Evolutionary conservation across 2,888 invertebrate genomes (phyloP), one percentile per base, ranked within the genome.

Genomic region (Netelia melanura): DNA sequence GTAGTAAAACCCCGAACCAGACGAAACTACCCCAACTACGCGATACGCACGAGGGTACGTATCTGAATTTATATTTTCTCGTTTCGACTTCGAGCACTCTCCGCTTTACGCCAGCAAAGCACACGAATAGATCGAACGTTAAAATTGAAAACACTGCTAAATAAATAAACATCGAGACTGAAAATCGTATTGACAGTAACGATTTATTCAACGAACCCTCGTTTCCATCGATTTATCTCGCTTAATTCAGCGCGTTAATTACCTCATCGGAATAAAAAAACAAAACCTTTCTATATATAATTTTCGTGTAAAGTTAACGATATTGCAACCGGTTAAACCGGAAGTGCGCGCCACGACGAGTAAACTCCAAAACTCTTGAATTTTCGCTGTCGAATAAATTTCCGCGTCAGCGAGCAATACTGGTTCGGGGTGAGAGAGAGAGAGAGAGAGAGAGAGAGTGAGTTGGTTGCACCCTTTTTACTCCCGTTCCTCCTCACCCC

Each of bases 321-420:
- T 74, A 11, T 9, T 56, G 21, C 23, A n/a, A 64, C 52, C 62
- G 54, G 67, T 17, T 23, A 56, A 58, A n/a, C 43, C 65, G 70
- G 44, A 72, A 76, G 71, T 58, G 3, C 10, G 58, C 58, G 2
- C 17, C 25, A 48, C 54, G 30, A 54, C 21, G 52, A 79, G 67
- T 30, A 62, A 72, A 78, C 48, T 70, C 25, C 43, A 52, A 52
- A 52, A 72, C 30, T n/a, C 77, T 48, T 68, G 70, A 68, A 76
- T 82, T 77, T 81, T 78, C 65, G 58, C 30, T 61, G 71, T 85
- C 62, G 83, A 84, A 88, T 86, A 87, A 89, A 89, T 88, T 87
- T 86, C 75, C 72, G 84, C 79, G 65, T 79, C 77, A 68, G 61
- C 61, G 81, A 62, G 67, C 65, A 54, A 70, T 64, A 64, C 70